Evolutionary conservation across 1,140 invertebrate species (phyloP).

Genomic region (Tyrophagus putrescentiae): DNA sequence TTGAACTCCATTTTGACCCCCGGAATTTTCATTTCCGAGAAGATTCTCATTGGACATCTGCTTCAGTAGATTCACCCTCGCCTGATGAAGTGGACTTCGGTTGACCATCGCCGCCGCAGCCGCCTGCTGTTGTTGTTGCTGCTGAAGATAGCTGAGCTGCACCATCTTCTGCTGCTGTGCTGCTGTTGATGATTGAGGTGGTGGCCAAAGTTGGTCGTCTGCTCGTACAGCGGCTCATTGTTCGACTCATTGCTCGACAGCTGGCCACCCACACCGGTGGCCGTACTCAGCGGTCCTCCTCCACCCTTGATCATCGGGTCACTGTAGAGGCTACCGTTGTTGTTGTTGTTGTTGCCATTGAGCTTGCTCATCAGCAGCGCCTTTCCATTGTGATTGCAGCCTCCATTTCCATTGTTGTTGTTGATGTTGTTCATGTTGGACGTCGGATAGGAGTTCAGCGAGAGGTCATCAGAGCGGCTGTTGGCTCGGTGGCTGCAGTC

Average conservation of each 20-base stretch:
- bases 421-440: neutral
- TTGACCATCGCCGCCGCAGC: no score
- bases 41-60: constrained; percentile 1
- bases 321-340: no score
- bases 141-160: neutral
- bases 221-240: constrained; percentile 13
- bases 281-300: neutral
- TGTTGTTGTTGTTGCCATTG: constrained; percentile 1
- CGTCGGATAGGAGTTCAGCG: constrained; percentile 18
- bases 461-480: constrained; percentile 18
- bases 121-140: neutral
- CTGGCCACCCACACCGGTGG: no score
- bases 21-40: no score
- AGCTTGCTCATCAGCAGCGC: no score
- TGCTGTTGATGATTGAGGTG: neutral
- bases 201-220: neutral
- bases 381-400: neutral
- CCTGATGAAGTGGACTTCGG: neutral
- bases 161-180: neutral
- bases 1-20: no score
- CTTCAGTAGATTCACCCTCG: neutral
- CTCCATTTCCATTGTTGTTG: neutral
- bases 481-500: constrained; percentile 10
- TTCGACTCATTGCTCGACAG: no score
- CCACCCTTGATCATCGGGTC: no score